Evolutionary conservation across 2,888 invertebrate species (phyloP).

Genomic region (Pharmacophagus antenor): DNA sequence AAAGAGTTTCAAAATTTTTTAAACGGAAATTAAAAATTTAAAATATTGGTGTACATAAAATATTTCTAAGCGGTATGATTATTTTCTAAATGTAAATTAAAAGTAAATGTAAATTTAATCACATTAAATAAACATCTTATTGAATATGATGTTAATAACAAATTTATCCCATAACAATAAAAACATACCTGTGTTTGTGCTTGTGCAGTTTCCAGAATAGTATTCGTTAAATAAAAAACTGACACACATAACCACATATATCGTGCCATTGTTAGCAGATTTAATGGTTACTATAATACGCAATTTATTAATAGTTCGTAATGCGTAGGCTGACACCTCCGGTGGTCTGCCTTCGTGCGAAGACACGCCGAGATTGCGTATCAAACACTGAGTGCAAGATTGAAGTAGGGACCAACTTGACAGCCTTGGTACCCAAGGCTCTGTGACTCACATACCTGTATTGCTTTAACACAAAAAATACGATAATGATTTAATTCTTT

Average conservation of each 20-base stretch:
- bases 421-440: slow-evolving; percentile 67
- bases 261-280: slow-evolving; percentile 41
- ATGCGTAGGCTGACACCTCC: slow-evolving; percentile 35
- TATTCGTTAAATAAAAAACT: slow-evolving; percentile 53
- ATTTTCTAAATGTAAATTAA: no score
- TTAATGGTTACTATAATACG: slow-evolving; percentile 12
- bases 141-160: not conserved
- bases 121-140: not conserved
- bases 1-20: no score
- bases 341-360: slow-evolving; percentile 26
- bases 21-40: no score
- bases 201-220: slow-evolving; percentile 53
- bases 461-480: slow-evolving; percentile 35
- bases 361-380: slow-evolving; percentile 27
- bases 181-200: slow-evolving; percentile 57
- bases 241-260: slow-evolving; percentile 47
- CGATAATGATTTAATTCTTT: slow-evolving; percentile 17
- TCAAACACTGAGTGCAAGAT: slow-evolving; percentile 32
- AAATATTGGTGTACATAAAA: no score
- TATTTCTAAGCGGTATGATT: no score
- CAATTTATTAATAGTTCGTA: slow-evolving; percentile 31
- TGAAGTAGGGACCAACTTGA: slow-evolving; percentile 49
- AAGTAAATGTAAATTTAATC: no score
- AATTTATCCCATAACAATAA: slow-evolving; percentile 4
- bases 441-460: slow-evolving; percentile 55